phyloP scores from a whole-genome alignment of 2,113 vertebrate species.

The Myodes glareolus region DNA sequence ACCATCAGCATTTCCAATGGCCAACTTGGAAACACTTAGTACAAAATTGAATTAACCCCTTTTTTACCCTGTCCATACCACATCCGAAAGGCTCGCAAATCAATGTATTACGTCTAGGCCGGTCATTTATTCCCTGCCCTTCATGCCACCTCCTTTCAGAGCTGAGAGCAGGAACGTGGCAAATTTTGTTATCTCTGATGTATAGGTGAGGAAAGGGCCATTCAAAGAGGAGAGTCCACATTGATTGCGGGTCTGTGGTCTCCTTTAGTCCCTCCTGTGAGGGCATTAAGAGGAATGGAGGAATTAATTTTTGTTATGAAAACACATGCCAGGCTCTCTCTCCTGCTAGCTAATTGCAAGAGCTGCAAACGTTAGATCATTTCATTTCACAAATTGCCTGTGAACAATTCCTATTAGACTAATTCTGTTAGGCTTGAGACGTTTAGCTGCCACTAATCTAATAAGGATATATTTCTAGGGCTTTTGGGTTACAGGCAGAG shows the following conservation, averaged over 20 bases:
- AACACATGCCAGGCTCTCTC: constrained; percentile 28
- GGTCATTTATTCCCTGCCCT: constrained; percentile 12
- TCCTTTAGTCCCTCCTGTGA: constrained; percentile 27
- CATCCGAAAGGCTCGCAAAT: constrained; percentile 52
- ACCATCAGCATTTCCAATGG: neutral
- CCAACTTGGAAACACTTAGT: neutral
- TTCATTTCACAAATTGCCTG: constrained; percentile 58
- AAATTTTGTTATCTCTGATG: constrained; percentile 73
- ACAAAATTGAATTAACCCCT: constrained; percentile 42
- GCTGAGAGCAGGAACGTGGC: neutral
- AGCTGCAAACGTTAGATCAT: neutral
- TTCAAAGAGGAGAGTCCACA: neutral
- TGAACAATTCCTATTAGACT: constrained; percentile 21
- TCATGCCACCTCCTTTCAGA: constrained; percentile 3
- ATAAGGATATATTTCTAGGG: constrained; percentile 19
- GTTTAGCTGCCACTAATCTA: constrained; percentile 50
- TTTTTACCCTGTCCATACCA: neutral
- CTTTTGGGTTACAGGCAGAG: constrained; percentile 33
- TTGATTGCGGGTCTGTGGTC: neutral
- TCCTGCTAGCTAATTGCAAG: constrained; percentile 47
- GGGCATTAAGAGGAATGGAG: constrained; percentile 10
- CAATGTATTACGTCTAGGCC: neutral
- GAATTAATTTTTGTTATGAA: constrained; percentile 62
- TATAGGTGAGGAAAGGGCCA: constrained; percentile 32
- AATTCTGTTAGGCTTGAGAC: constrained; percentile 23